Conservation (phyloP, 2,797 vertebrate genomes). For the Spinibarbus caldwelli region DNA sequence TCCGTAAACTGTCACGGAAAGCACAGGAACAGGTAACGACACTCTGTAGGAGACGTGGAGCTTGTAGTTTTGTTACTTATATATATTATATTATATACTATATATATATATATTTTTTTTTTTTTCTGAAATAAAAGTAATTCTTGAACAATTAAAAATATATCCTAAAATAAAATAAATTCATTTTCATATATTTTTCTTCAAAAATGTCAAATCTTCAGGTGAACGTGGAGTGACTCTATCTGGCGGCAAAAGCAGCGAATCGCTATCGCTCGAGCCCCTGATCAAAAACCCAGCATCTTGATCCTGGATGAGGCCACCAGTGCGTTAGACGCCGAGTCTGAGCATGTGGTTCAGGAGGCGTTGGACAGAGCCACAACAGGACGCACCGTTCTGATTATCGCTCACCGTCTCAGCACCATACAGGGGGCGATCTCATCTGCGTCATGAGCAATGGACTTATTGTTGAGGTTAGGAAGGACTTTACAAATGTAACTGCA, state of each 20-base stretch:
- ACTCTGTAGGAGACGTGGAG: not conserved
- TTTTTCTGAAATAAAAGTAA: too few species aligned
- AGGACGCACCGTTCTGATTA: constrained; percentile 93
- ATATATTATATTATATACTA: too few species aligned
- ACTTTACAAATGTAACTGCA: not conserved
- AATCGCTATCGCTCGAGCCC: constrained; percentile 90
- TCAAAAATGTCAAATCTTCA: constrained; percentile 52
- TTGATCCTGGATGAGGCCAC: constrained; percentile 94
- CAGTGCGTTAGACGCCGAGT: constrained; percentile 90
- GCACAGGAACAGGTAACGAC: constrained; percentile 91
- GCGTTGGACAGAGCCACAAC: constrained; percentile 86
- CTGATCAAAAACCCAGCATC: constrained; percentile 89
- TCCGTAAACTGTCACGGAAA: constrained; percentile 87
- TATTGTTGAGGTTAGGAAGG: constrained; percentile 87
- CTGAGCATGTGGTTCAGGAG: constrained; percentile 90
- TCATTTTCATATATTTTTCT: not conserved
- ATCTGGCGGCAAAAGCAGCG: constrained; percentile 96
- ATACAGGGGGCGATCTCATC: constrained; percentile 86
- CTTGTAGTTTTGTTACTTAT: too few species aligned
- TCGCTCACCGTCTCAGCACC: constrained; percentile 95
- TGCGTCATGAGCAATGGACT: constrained; percentile 87
- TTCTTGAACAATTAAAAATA: not conserved
- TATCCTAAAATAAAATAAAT: not conserved
- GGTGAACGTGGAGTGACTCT: constrained; percentile 90
- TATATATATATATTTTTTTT: too few species aligned